Evolutionary conservation across 2,113 vertebrate species (phyloP), one percentile per base, ranked within the genome.

Genomic region (Tragelaphus imberbis): DNA sequence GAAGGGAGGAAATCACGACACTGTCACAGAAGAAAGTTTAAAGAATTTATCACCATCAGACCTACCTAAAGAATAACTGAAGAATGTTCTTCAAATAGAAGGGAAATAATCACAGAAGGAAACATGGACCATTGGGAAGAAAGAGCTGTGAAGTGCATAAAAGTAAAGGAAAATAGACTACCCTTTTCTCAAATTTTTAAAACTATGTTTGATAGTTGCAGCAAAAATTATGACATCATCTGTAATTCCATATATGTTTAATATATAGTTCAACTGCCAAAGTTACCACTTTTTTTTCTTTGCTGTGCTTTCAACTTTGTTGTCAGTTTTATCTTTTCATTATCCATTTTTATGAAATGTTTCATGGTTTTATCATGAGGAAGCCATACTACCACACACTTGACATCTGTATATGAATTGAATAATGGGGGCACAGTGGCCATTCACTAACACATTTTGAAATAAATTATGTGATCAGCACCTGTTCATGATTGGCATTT

Each of bases 201-300:
- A 92, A 75, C 92, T 81, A 15, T 81, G 49, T 88, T 88, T 77
- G 30, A 84, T 95, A 85, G 16, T 94, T 85, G 55, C 85, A 89
- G 21, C 59, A 96, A 86, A 85, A 90, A 87, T 79, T 27, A 68
- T 59, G 58, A 53, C n/a, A 61, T 58, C 11, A 11, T 68, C 59
- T 82, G 0, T 90, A 90, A 61, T 23, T 87, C 23, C 56, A 61
- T 82, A 19, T 89, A 40, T 58, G 15, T 90, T 96, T 36, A 47
- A 19, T 58, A 84, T 86, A 17, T 61, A 82, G 80, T 91, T 77
- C n/a, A 82, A 88, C 25, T 82, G 10, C 33, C 75, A 84, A 21
- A 81, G 33, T 93, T 97, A 84, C 21, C n/a, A 40, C 49, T 63
- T 79, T 88, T 87, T 91, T 96, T 96, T 84, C 17, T 81, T 94